Conservation (phyloP, 2,797 vertebrate species). For the Acridotheres tristis region DNA sequence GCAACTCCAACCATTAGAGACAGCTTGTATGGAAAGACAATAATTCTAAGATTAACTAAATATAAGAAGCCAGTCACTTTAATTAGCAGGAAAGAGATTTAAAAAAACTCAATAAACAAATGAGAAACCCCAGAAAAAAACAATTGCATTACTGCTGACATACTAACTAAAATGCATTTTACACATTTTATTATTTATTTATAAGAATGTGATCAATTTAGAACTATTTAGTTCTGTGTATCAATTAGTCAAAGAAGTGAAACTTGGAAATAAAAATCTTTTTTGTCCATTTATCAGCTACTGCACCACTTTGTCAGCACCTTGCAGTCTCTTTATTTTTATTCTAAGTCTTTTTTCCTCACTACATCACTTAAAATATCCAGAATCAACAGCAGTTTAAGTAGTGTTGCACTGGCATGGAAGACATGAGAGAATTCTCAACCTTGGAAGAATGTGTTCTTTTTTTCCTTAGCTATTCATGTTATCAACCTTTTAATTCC, state of each 20-base stretch:
- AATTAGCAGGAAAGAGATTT: background rate
- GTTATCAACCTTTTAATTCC: background rate
- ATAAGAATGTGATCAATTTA: background rate
- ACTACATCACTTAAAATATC: background rate
- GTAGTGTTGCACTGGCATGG: background rate
- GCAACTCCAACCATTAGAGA: background rate
- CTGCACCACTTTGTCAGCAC: background rate
- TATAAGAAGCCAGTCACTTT: background rate
- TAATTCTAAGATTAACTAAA: background rate
- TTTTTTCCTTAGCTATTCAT: background rate
- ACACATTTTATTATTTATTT: background rate
- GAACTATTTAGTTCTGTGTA: background rate
- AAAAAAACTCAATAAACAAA: background rate
- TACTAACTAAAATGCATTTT: background rate
- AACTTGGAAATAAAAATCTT: background rate
- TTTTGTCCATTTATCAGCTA: background rate
- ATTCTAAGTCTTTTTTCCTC: background rate
- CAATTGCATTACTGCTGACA: background rate
- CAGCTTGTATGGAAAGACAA: accelerated
- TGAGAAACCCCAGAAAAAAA: background rate
- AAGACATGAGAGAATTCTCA: background rate
- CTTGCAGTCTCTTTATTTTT: background rate
- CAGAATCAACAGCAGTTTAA: background rate
- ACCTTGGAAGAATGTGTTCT: background rate
- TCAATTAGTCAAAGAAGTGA: background rate